Conservation (phyloP, 2,113 vertebrate species). For the Pangasianodon hypophthalmus region DNA sequence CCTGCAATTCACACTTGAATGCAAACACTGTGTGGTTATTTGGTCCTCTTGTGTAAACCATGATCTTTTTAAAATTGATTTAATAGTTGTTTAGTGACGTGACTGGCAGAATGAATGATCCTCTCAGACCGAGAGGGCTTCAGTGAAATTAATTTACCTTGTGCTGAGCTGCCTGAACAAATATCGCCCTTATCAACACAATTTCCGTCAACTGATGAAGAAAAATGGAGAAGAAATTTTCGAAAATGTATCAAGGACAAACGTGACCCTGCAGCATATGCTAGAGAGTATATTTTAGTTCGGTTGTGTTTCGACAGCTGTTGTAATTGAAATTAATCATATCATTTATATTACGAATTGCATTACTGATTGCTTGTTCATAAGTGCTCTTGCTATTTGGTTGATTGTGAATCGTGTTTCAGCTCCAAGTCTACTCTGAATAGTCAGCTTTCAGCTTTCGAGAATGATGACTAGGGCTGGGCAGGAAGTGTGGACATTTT, state of each 20-base stretch:
- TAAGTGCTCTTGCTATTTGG: conserved; percentile 30
- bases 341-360: conserved; percentile 31
- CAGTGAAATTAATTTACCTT: conserved; percentile 60
- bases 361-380: conserved; percentile 49
- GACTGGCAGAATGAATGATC: conserved; percentile 48
- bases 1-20: conserved; percentile 69
- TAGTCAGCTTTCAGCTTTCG: not conserved
- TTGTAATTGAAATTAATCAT: conserved; percentile 47
- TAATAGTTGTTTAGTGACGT: conserved; percentile 56
- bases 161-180: conserved; percentile 47
- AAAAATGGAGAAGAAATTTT: not conserved
- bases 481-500: not conserved
- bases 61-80: conserved; percentile 57
- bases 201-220: conserved; percentile 26
- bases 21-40: conserved; percentile 59
- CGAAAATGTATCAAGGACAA: conserved; percentile 27
- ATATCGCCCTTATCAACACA: conserved; percentile 46
- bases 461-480: conserved; percentile 23
- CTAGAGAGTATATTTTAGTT: conserved; percentile 16
- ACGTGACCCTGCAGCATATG: conserved; percentile 34
- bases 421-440: conserved; percentile 2
- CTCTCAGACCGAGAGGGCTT: conserved; percentile 38
- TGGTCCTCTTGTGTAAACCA: conserved; percentile 48
- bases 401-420: conserved; percentile 30
- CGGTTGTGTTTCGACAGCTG: conserved; percentile 20